Evolutionary conservation across 2,113 vertebrate genomes (phyloP).

Genomic region (Boulengerochromis microlepis): DNA sequence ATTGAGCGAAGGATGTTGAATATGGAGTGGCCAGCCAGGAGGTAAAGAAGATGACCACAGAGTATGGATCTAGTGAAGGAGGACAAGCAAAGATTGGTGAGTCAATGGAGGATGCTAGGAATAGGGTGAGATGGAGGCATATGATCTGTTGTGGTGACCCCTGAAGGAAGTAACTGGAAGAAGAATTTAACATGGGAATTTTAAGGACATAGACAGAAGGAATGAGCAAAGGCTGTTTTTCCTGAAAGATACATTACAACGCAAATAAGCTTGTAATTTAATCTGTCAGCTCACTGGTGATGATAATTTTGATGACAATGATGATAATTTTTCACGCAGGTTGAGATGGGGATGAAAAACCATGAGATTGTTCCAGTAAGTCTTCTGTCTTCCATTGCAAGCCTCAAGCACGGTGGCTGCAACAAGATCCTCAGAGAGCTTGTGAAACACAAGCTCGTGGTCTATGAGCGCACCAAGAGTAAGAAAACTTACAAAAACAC

Average conservation of each 20-base stretch:
- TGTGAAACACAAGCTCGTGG: slow-evolving; percentile 87
- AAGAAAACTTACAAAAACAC: slow-evolving; percentile 50
- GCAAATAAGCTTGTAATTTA: background rate
- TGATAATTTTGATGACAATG: background rate
- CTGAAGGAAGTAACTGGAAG: background rate
- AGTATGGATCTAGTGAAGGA: background rate
- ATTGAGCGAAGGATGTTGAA: background rate
- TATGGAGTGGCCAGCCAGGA: background rate
- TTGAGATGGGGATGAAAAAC: slow-evolving; percentile 99
- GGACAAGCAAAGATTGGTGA: background rate
- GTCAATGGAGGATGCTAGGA: background rate
- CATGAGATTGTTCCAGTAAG: slow-evolving; percentile 93
- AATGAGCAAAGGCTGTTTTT: background rate
- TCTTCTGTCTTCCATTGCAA: slow-evolving; percentile 91
- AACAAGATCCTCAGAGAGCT: slow-evolving; percentile 91
- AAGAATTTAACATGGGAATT: background rate
- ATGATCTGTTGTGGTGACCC: background rate
- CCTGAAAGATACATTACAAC: background rate
- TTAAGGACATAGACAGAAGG: background rate
- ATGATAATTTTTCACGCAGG: slow-evolving; percentile 62
- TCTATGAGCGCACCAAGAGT: slow-evolving; percentile 87
- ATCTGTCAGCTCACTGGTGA: background rate
- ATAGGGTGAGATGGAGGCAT: background rate
- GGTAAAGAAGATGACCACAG: background rate
- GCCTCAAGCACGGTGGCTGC: slow-evolving; percentile 91